Conservation (phyloP, 2,113 vertebrate genomes). For the Carlito syrichta region DNA sequence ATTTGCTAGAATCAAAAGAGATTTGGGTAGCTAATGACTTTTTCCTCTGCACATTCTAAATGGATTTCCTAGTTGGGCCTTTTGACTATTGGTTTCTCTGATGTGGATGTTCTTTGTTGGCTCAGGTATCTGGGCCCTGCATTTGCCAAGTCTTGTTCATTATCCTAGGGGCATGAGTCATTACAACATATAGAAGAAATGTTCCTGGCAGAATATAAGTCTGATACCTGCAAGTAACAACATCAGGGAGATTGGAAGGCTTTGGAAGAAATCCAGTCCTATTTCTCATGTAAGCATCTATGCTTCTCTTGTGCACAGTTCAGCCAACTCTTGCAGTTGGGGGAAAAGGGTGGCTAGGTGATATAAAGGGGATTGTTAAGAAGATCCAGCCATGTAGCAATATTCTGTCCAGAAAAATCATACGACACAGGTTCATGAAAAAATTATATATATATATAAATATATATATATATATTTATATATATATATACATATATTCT, state of each 20-base stretch:
- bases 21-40: neutral
- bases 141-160: constrained; percentile 45
- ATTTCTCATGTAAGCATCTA: neutral
- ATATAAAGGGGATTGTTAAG: neutral
- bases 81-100: neutral
- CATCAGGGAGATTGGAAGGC: neutral
- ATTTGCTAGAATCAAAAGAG: constrained; percentile 12
- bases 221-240: neutral
- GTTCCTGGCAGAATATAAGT: neutral
- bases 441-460: neutral
- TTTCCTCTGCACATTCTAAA: neutral
- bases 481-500: neutral
- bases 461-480: too few species aligned
- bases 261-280: neutral
- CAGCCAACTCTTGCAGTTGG: neutral
- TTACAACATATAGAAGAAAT: constrained; percentile 49
- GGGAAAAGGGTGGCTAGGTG: neutral
- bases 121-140: neutral
- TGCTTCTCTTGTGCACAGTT: neutral
- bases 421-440: neutral
- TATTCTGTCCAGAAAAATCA: neutral
- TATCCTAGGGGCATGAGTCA: constrained; percentile 20
- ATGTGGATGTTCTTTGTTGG: neutral
- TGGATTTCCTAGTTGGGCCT: neutral
- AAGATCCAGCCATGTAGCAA: neutral